A percentile compares a stretch with the other conserved stretches of the same genome.
These are phyloP conservation scores for Epinotia nisella DNA, from an alignment of 2,888 invertebrate genomes.

Conservation along the genomic window DNA sequence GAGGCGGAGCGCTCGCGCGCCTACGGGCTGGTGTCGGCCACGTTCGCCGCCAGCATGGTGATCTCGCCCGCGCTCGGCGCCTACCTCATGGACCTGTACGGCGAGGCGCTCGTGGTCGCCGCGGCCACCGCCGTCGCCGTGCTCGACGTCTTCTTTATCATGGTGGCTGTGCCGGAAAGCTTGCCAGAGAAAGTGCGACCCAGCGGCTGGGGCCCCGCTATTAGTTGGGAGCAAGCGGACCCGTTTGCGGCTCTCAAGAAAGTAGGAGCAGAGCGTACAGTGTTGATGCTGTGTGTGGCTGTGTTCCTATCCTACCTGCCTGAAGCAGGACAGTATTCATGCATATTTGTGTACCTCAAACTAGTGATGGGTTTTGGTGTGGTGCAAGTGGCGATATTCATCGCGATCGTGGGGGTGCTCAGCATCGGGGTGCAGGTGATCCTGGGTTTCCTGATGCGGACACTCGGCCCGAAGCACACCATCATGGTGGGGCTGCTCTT, in stretches of 20 bases:
- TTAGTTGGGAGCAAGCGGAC: constrained; percentile 99
- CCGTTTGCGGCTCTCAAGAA: constrained; percentile 96
- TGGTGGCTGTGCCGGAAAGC: constrained; percentile 99
- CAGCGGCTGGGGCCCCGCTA: constrained; percentile 92
- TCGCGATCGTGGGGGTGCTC: constrained; percentile 97
- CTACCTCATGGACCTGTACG: constrained; percentile 93
- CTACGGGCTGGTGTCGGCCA: constrained; percentile 99
- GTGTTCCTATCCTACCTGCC: constrained; percentile 99
- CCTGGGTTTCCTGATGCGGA: constrained; percentile 91
- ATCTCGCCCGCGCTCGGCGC: constrained; percentile 98
- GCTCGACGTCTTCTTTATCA: constrained; percentile 98
- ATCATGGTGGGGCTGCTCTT: constrained; percentile 98
- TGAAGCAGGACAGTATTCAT: constrained; percentile 99
- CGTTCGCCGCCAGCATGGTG: constrained; percentile 99
- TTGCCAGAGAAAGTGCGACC: constrained; percentile 95
- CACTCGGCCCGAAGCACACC: constrained; percentile 97
- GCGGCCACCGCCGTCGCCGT: constrained; percentile 98
- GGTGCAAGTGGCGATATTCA: constrained; percentile 98
- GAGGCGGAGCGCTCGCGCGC: constrained; percentile 97
- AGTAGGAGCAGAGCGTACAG: constrained; percentile 97
- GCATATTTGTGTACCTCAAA: constrained; percentile 99
- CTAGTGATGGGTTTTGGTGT: constrained; percentile 98
- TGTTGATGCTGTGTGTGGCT: constrained; percentile 97
- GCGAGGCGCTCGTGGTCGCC: constrained; percentile 94
- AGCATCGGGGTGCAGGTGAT: constrained; percentile 98